Evolutionary conservation across 1,140 invertebrate genomes (phyloP).

Genomic region (Polyergus mexicanus): DNA sequence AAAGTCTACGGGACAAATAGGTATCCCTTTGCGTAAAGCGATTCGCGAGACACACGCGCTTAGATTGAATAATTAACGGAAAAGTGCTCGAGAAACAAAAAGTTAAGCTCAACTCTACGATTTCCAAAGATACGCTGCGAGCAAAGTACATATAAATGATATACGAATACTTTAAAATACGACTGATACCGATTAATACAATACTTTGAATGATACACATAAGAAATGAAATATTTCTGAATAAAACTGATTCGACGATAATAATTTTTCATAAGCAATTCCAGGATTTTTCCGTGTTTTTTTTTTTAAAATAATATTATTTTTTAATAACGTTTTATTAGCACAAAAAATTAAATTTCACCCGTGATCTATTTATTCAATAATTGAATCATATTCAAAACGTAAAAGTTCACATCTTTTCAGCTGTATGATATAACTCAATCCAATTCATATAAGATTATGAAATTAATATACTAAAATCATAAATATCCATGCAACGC

Average conservation of each 20-base stretch:
- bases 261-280: not conserved
- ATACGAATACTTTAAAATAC: not conserved
- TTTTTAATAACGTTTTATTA: not conserved
- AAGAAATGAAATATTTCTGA: conserved; percentile 11
- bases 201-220: not conserved
- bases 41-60: conserved; percentile 13
- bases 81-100: not conserved
- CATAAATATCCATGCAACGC: too few species aligned
- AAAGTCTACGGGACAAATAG: not conserved
- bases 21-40: not conserved
- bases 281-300: not conserved
- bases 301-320: not conserved
- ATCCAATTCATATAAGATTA: too few species aligned
- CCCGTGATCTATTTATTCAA: not conserved
- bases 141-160: conserved; percentile 3
- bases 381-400: too few species aligned
- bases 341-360: not conserved
- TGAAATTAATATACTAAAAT: too few species aligned
- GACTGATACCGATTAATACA: conserved; percentile 25
- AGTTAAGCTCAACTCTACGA: not conserved
- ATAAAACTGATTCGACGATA: not conserved
- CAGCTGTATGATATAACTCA: too few species aligned
- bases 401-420: too few species aligned
- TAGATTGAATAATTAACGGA: not conserved
- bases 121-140: not conserved